Conservation (phyloP, 1,140 invertebrate species). For the Dryas iulia region DNA sequence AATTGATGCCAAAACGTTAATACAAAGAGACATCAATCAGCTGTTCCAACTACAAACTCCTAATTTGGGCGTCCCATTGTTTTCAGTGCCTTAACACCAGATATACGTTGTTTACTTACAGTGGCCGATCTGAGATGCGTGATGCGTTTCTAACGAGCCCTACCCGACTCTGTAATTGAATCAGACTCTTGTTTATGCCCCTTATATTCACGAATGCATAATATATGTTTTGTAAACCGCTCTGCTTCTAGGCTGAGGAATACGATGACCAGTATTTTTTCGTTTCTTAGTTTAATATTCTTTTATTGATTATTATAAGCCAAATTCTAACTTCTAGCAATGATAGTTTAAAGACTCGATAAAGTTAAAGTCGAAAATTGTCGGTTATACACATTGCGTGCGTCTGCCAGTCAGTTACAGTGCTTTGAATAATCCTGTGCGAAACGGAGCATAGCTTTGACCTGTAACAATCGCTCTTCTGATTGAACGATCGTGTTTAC, state of each 20-base stretch:
- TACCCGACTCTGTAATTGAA: constrained; percentile 68
- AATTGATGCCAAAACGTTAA: constrained; percentile 27
- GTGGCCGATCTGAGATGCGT: constrained; percentile 73
- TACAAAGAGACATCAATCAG: constrained; percentile 38
- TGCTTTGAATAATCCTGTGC: constrained; percentile 61
- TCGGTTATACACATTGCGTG: background rate
- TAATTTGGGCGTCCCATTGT: constrained; percentile 75
- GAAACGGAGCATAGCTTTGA: constrained; percentile 62
- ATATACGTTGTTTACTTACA: constrained; percentile 66
- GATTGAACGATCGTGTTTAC: constrained; percentile 55
- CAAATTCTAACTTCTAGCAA: too few species aligned
- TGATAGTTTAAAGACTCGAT: too few species aligned
- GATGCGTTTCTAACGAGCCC: constrained; percentile 77
- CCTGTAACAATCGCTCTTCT: constrained; percentile 55
- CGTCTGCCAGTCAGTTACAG: constrained; percentile 41
- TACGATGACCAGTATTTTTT: background rate
- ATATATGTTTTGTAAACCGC: constrained; percentile 50
- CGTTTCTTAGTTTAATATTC: background rate
- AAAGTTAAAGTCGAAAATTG: too few species aligned
- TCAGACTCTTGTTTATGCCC: constrained; percentile 71
- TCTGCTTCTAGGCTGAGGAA: background rate
- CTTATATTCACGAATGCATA: constrained; percentile 78
- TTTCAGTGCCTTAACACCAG: constrained; percentile 64
- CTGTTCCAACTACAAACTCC: constrained; percentile 42
- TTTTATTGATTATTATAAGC: too few species aligned